Evolutionary conservation across 2,888 invertebrate species (phyloP), one percentile per base, ranked within the genome.

Genomic region (Amblyteles armatorius): DNA sequence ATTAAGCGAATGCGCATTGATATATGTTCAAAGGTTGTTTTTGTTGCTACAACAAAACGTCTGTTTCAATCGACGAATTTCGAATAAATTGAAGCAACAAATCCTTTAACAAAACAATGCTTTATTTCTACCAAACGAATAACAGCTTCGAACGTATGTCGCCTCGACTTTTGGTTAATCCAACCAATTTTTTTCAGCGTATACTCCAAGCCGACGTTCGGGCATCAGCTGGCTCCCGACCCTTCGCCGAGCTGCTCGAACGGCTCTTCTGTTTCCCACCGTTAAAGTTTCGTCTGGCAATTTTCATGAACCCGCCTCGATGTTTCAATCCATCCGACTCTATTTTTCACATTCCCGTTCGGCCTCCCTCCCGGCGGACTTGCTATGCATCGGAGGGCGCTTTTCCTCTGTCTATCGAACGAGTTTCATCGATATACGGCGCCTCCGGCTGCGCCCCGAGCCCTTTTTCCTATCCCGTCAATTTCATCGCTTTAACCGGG

Each of bases 281-380:
- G 57, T 7, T 11, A 72, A 79, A 79, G 85, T 79, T 83, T 78
- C 55, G 55, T 65, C 48, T 57, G 60, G 26, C 67, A 67, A 79
- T 85, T 85, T 76, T 85, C 79, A 76, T 82, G 55, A 65, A 85
- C 68, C 65, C 67, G 60, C 60, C 50, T n/a, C 74, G 60, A 50
- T 69, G 40, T 73, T 68, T 69, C 50, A 22, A 29, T 19, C 72
- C 65, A 40, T 26, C 55, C 19, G 19, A 44, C 60, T 69, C 57
- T 13, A 22, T 36, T 52, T 33, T 52, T 9, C 48, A 57, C 16
- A 19, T 57, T 16, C 48, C 9, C 44, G 22, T 67, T 33, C 52
- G 16, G 63, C 44, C 60, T 44, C 60, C 9, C n/a, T 57, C 13
- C 22, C 26, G 22, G 26, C 55, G 22, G 57, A 57, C 57, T 57